A percentile compares a stretch with the other conserved stretches of the same genome.
These are phyloP conservation scores for Gastrophysa polygoni DNA, from an alignment of 2,888 invertebrate genomes.

Conservation along the genomic window DNA sequence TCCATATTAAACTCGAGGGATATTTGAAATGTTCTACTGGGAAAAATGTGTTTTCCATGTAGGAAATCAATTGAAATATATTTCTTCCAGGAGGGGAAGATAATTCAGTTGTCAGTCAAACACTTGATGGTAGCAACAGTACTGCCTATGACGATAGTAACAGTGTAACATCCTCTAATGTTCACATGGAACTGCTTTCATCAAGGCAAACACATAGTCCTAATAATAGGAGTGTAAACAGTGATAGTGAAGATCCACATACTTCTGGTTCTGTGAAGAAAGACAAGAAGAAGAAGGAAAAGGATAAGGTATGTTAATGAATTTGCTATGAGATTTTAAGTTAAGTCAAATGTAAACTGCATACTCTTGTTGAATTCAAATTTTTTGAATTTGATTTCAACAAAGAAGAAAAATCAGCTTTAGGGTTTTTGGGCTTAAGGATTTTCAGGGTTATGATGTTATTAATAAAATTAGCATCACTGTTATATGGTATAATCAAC, in stretches of 20 bases:
- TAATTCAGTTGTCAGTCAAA: constrained; percentile 57
- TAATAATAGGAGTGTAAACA: constrained; percentile 62
- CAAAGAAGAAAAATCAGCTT: too few relatives aligned
- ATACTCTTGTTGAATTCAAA: too few relatives aligned
- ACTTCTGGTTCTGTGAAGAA: constrained; percentile 50
- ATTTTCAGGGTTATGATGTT: too few relatives aligned
- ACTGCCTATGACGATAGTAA: constrained; percentile 61
- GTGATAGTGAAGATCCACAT: constrained; percentile 57
- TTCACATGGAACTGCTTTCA: constrained; percentile 62
- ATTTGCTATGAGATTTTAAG: too few relatives aligned
- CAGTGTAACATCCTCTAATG: constrained; percentile 63
- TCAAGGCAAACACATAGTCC: constrained; percentile 64
- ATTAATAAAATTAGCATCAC: too few relatives aligned
- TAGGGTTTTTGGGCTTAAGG: too few relatives aligned
- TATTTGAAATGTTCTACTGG: too few relatives aligned
- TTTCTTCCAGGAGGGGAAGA: constrained; percentile 57
- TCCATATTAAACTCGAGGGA: too few relatives aligned
- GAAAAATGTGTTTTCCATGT: too few relatives aligned
- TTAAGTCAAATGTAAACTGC: too few relatives aligned
- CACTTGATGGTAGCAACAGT: constrained; percentile 61
- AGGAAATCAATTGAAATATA: neutral
- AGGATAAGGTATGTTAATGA: constrained; percentile 39
- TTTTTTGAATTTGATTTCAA: too few relatives aligned
- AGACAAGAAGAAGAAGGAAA: constrained; percentile 53
- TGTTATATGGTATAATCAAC: too few relatives aligned